Evolutionary conservation across 2,113 vertebrate genomes (phyloP), one percentile per base, ranked within the genome.

Genomic region (Coturnix japonica): DNA sequence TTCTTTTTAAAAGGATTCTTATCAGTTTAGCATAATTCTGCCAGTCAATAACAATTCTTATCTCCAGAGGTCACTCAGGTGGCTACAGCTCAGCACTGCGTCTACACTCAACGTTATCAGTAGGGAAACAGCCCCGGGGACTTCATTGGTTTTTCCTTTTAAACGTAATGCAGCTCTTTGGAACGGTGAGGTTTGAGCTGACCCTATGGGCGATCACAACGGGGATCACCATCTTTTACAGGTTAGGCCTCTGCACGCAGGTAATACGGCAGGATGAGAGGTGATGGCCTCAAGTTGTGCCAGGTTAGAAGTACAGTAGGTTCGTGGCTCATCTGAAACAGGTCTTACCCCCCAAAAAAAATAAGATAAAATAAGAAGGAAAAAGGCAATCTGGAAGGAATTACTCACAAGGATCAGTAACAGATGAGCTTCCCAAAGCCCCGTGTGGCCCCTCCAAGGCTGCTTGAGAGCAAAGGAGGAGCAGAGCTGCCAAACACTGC

Each of bases 31-130:
- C 87, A 87, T 91, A 94, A 94, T 60, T 77, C 78, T 2, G 2
- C 35, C 49, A 90, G 84, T 92, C 87, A 92, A 47, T 91, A 96
- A 74, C 78, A 91, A 91, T 82, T 89, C 92, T 95, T 96, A 91
- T 89, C 96, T 94, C 49, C 91, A 92, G 94, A 93, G 91, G 91
- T 95, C 96, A 93, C 64, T 87, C 92, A 92, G 91, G 94, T 96
- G 87, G 84, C 76, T 75, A 67, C 47, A 95, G 94, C 66, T 79
- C 91, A 85, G 53, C 75, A 67, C 85, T 89, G 77, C 84, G 83
- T 89, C 89, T 93, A 13, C 16, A 1, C 81, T 84, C 25, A 2
- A 2, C 43, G 35, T 92, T 95, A 93, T 83, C 91, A 80, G 79
- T 75, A 92, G 87, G 94, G 89, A 96, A 96, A 92, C 84, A 94